Conservation (phyloP, 2,797 vertebrate species). For the Poecilia picta region DNA sequence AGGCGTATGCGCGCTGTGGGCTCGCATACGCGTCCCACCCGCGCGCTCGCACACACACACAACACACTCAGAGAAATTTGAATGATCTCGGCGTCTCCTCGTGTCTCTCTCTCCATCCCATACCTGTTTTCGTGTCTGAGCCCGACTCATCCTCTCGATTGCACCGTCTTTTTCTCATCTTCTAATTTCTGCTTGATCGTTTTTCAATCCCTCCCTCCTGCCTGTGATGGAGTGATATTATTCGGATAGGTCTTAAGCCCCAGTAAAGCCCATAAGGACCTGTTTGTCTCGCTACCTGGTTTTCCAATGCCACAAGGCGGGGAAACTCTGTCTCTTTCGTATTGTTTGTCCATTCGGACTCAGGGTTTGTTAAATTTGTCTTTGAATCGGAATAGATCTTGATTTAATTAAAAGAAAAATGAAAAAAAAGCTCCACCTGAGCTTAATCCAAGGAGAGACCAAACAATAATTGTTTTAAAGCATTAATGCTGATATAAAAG, state of each 20-base stretch:
- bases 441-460: slow-evolving; percentile 30
- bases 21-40: slow-evolving; percentile 29
- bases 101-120: slow-evolving; percentile 64
- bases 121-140: slow-evolving; percentile 77
- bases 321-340: slow-evolving; percentile 57
- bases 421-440: neutral
- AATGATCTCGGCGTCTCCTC: slow-evolving; percentile 72
- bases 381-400: neutral
- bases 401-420: neutral
- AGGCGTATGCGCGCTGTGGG: slow-evolving; percentile 19
- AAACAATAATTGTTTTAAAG: slow-evolving; percentile 13
- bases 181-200: slow-evolving; percentile 72
- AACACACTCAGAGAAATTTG: slow-evolving; percentile 43
- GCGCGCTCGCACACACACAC: slow-evolving; percentile 27
- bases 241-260: slow-evolving; percentile 72
- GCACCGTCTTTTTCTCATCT: slow-evolving; percentile 72
- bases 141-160: slow-evolving; percentile 75
- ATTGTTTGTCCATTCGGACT: slow-evolving; percentile 36
- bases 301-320: slow-evolving; percentile 58
- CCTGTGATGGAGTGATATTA: slow-evolving; percentile 73
- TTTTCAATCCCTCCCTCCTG: slow-evolving; percentile 65
- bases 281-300: slow-evolving; percentile 65
- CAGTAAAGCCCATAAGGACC: slow-evolving; percentile 66
- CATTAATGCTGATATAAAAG: slow-evolving; percentile 42
- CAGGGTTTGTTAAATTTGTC: slow-evolving; percentile 37